Base-by-base conservation (phyloP, 1,140 invertebrate species). In the Leptopilina clavipes region DNA sequence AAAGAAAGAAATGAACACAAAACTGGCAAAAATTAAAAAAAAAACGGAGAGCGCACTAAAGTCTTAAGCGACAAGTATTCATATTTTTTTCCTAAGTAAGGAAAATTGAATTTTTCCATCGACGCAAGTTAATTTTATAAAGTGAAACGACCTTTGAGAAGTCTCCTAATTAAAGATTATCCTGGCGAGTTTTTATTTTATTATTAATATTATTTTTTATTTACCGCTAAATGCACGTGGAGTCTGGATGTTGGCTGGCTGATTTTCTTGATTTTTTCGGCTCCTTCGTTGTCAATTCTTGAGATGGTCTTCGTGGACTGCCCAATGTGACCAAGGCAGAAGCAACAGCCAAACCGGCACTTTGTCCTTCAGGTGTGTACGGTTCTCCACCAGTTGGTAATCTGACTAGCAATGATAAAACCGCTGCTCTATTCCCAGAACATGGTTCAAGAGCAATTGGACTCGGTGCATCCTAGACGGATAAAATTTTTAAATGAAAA, bases 381-480 rank as follows among this genome's bases (percentile, higher is more conserved):
- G 93, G 91, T 81, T 94, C 93, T 52, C 94, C 93, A 44, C 95
- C 95, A 59, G 94, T 96, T 59, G 97, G 96, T 81, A 97, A 90
- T 86, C 96, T 94, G 85, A 99, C 95, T 89, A 99, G 92, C 81
- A 98, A 93, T 74, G 97, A 97, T 75, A 99, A 91, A 84, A 99
- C 96, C 65, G 97, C 98, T 45, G 97, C 97, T 87, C 96, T 93
- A 85, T 97, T 97, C 43, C 95, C 96, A 85, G 92, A 92, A 86
- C 97, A 97, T 71, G 97, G 97, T 89, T 99, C 98, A 78, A 98
- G 90, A 19, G 97, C 97, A 83, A 99, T 97, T 37, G 97, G 97
- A 90, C 96, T 97, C 12, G 97, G 97, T 75, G 94, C 94, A 85
- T 95, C 94, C 92, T 94, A n/a, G n/a, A n/a, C n/a, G 81, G 72